Evolutionary conservation across 2,113 vertebrate genomes (phyloP).

Genomic region (Plestiodon gilberti): DNA sequence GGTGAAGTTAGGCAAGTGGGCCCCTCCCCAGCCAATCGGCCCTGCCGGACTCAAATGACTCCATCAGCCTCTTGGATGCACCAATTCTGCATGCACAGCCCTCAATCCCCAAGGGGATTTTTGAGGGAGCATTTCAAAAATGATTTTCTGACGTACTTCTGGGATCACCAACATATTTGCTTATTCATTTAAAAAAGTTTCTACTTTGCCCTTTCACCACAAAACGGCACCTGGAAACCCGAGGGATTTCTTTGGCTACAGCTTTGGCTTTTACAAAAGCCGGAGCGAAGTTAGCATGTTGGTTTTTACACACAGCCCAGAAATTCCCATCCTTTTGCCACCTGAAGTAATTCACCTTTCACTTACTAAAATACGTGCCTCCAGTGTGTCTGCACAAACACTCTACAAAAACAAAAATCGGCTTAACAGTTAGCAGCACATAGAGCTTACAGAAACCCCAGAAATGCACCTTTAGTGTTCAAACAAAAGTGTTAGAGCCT

Average conservation of each 20-base stretch:
- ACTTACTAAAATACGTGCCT: neutral
- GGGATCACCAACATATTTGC: too few relatives aligned
- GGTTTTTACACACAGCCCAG: neutral
- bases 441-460: neutral
- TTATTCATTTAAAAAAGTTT: too few relatives aligned
- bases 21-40: too few relatives aligned
- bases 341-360: neutral
- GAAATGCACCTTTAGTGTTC: neutral
- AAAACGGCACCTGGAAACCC: too few relatives aligned
- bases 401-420: neutral
- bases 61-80: too few relatives aligned
- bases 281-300: neutral
- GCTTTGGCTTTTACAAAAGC: neutral
- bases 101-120: too few relatives aligned
- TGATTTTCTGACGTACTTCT: too few relatives aligned
- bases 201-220: too few relatives aligned
- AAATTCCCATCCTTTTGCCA: slow-evolving; percentile 15
- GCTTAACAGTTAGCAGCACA: slow-evolving; percentile 31
- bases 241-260: neutral
- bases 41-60: too few relatives aligned
- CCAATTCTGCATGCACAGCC: too few relatives aligned
- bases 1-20: too few relatives aligned
- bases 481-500: neutral
- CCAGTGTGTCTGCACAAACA: neutral
- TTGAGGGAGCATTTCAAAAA: too few relatives aligned